A percentile compares a stretch with the other conserved stretches of the same genome.
Conservation (phyloP, 2,113 vertebrate species). For the Hucho hucho region DNA sequence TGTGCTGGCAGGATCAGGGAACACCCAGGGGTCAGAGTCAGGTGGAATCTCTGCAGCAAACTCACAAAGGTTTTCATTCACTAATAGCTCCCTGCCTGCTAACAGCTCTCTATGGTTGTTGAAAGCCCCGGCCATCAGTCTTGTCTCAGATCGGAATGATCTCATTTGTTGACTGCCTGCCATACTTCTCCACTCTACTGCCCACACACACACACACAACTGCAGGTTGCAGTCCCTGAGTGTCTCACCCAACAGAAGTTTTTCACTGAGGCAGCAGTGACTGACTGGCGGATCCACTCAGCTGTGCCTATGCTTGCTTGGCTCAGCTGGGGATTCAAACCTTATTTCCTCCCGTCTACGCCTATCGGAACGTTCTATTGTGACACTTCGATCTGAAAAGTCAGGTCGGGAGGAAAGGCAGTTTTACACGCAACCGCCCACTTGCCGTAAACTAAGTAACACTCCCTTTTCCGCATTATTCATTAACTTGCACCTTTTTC, state of each 20-base stretch:
- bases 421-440: background rate
- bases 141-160: too few species aligned
- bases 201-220: background rate
- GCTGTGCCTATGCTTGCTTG: slow-evolving; percentile 13
- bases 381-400: slow-evolving; percentile 1
- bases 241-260: background rate
- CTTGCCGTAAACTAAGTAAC: background rate
- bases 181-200: background rate
- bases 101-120: too few species aligned
- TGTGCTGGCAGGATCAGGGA: background rate
- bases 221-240: background rate
- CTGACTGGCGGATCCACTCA: slow-evolving; percentile 10
- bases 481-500: background rate
- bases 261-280: background rate
- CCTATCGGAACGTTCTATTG: slow-evolving; percentile 13
- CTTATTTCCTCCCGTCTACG: slow-evolving; percentile 22
- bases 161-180: too few species aligned
- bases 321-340: slow-evolving; percentile 25
- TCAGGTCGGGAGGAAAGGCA: background rate
- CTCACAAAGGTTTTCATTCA: too few species aligned
- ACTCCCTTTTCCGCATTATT: background rate
- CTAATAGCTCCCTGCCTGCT: too few species aligned
- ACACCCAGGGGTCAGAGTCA: background rate
- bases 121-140: too few species aligned
- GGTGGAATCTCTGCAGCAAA: too few species aligned